Conservation (phyloP, 2,113 vertebrate species). For the Oplegnathus fasciatus region DNA sequence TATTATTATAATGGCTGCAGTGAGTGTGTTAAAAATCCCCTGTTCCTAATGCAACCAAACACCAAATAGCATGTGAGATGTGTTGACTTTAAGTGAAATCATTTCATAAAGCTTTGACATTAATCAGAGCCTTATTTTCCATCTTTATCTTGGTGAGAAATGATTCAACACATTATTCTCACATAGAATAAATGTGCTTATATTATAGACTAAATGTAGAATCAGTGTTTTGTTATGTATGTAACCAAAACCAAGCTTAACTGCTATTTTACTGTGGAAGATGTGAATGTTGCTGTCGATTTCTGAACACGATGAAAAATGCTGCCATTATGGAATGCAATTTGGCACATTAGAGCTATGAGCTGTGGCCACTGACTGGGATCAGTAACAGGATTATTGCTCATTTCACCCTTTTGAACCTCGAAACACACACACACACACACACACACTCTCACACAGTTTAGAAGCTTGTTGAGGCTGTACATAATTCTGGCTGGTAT, state of each 20-base stretch:
- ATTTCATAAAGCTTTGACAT: neutral
- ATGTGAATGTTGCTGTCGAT: neutral
- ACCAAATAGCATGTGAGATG: neutral
- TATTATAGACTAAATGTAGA: neutral
- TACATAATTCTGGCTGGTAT: conserved; percentile 63
- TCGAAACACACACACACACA: conserved; percentile 14
- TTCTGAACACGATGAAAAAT: neutral
- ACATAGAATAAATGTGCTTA: neutral
- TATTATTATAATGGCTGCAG: too few relatives aligned
- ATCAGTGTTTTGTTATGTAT: neutral
- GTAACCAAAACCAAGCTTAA: neutral
- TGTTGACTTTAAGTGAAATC: neutral
- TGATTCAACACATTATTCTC: neutral
- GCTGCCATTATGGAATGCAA: conserved; percentile 10
- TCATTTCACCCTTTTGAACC: conserved; percentile 29
- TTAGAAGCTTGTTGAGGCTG: conserved; percentile 12
- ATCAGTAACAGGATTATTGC: conserved; percentile 52
- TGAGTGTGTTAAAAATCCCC: neutral
- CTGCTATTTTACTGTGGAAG: neutral
- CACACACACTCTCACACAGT: neutral
- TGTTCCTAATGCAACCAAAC: neutral
- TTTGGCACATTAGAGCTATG: conserved; percentile 14
- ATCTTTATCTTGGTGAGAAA: neutral
- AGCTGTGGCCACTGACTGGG: conserved; percentile 40
- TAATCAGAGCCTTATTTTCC: neutral